phyloP scores from a whole-genome alignment of 2,113 vertebrate species.

The Lophotis ruficrista region DNA sequence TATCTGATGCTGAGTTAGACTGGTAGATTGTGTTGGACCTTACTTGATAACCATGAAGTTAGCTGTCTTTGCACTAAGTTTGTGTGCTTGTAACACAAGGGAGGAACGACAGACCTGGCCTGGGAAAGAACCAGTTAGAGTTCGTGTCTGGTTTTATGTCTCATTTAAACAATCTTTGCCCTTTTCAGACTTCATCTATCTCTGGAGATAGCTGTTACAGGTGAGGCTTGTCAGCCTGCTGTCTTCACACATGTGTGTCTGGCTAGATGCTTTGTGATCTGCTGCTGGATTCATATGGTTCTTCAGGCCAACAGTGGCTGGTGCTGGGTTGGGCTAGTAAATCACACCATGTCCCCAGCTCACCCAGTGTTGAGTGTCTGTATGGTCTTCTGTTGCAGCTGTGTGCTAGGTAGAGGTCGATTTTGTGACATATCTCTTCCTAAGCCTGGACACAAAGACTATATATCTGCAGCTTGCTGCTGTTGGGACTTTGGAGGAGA shows the following conservation, averaged over 20 bases:
- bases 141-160: not conserved
- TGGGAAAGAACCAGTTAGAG: not conserved
- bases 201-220: not conserved
- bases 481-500: not conserved
- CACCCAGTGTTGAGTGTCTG: not conserved
- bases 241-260: not conserved
- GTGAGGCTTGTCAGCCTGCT: not conserved
- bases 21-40: not conserved
- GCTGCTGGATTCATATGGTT: not conserved
- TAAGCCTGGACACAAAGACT: not conserved
- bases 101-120: not conserved
- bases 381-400: not conserved
- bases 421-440: not conserved
- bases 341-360: not conserved
- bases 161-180: not conserved
- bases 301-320: not conserved
- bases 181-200: not conserved
- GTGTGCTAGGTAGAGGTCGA: not conserved
- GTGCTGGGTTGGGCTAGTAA: not conserved
- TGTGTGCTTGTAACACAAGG: not conserved
- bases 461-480: not conserved
- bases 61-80: not conserved
- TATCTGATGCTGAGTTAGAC: not conserved
- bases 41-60: not conserved
- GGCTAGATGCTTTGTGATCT: not conserved